A percentile compares a stretch with the other conserved stretches of the same genome.
These are phyloP conservation scores for Himalopsyche japonica DNA, from an alignment of 2,888 invertebrate genomes.

Conservation along the genomic window DNA sequence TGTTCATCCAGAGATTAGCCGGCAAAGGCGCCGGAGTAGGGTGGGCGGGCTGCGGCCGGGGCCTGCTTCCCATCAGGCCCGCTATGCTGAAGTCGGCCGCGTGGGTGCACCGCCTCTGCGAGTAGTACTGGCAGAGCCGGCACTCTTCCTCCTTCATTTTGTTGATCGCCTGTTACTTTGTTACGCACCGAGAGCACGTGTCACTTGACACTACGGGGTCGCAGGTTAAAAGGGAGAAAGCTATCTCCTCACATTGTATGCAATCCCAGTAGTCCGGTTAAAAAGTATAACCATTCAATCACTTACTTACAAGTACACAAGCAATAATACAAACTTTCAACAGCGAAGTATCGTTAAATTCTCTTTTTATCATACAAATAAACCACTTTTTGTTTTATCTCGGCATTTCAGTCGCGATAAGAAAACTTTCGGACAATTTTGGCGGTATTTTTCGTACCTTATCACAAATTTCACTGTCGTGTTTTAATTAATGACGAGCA, in stretches of 20 bases:
- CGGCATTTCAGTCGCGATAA: background rate
- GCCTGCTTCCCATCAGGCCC: slow-evolving; percentile 59
- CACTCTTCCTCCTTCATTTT: slow-evolving; percentile 58
- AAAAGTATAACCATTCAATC: background rate
- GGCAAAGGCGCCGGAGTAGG: slow-evolving; percentile 49
- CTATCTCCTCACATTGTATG: background rate
- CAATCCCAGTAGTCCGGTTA: background rate
- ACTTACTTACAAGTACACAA: no score
- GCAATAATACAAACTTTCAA: background rate
- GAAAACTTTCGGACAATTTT: background rate
- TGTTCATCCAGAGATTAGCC: slow-evolving; percentile 52
- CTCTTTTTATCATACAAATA: background rate
- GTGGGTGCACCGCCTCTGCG: slow-evolving; percentile 51
- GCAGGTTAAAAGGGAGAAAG: background rate
- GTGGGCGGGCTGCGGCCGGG: slow-evolving; percentile 48
- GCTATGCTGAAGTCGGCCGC: slow-evolving; percentile 46
- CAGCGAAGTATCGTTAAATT: background rate
- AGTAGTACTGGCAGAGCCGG: slow-evolving; percentile 54
- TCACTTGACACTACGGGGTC: background rate
- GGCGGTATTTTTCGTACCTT: background rate
- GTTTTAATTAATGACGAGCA: background rate
- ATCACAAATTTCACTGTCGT: background rate
- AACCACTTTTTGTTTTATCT: background rate
- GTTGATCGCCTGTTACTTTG: slow-evolving; percentile 1
- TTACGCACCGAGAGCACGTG: background rate